A percentile compares a stretch with the other conserved stretches of the same genome.
phyloP scores from a whole-genome alignment of 2,888 invertebrate genomes.

The Dendrolimus houi region DNA sequence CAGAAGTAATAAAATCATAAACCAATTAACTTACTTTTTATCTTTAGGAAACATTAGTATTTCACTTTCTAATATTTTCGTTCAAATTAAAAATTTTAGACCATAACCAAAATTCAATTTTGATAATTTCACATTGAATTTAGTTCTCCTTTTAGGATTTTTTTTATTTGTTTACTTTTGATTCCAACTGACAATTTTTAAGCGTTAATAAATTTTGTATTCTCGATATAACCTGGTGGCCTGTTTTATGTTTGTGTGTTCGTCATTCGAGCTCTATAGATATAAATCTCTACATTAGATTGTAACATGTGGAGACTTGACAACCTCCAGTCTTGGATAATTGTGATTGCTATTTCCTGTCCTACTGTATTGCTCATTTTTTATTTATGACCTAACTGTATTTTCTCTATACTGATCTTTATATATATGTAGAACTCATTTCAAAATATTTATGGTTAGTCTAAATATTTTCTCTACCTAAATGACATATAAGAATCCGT shows the following conservation, averaged over 20 bases:
- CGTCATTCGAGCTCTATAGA: constrained; percentile 24
- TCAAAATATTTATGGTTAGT: too few species aligned
- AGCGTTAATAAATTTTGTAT: constrained; percentile 3
- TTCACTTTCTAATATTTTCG: too few species aligned
- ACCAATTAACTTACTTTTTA: too few species aligned
- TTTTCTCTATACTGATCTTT: not conserved
- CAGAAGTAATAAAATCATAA: too few species aligned
- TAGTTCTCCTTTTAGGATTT: not conserved
- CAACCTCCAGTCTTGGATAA: constrained; percentile 40
- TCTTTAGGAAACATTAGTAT: too few species aligned
- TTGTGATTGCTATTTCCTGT: constrained; percentile 68
- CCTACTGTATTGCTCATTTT: constrained; percentile 52
- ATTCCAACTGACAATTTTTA: not conserved
- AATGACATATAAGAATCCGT: too few species aligned
- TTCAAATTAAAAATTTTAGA: not conserved
- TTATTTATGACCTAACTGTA: constrained; percentile 40
- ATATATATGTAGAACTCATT: too few species aligned
- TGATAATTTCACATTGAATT: not conserved
- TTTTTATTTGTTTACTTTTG: not conserved
- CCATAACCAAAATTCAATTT: not conserved
- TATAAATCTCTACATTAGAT: constrained; percentile 42
- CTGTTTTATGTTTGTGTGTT: constrained; percentile 22
- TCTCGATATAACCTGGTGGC: constrained; percentile 25
- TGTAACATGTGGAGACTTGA: constrained; percentile 31
- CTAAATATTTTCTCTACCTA: too few species aligned